A percentile compares a stretch with the other conserved stretches of the same genome.
These are phyloP conservation scores for Thripadectes ignobilis DNA, from an alignment of 2,797 vertebrate genomes.

Conservation along the genomic window DNA sequence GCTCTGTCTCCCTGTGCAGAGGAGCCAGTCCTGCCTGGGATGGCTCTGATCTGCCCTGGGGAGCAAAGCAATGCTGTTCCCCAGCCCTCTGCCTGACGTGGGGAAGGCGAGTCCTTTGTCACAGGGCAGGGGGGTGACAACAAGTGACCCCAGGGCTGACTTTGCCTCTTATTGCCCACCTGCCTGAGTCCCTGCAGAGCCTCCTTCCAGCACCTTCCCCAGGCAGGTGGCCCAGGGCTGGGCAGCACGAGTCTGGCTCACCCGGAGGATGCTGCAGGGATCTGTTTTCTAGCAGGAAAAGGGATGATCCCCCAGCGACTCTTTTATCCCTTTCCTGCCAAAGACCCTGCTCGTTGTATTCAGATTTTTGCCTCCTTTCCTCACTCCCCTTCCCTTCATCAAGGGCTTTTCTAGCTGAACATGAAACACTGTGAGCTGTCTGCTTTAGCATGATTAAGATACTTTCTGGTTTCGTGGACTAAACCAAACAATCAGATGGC, in stretches of 20 bases:
- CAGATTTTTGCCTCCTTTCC: neutral
- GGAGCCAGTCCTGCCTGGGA: neutral
- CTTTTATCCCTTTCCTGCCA: neutral
- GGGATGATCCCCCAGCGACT: neutral
- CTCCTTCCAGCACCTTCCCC: neutral
- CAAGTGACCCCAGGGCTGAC: fast-evolving
- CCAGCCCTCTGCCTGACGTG: fast-evolving
- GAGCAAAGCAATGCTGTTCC: neutral
- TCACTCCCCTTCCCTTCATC: neutral
- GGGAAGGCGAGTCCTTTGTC: neutral
- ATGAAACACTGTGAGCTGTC: neutral
- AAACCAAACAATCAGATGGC: neutral
- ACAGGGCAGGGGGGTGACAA: neutral
- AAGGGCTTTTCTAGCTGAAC: neutral
- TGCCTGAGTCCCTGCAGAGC: neutral
- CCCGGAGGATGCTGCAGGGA: neutral
- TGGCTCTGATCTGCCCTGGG: neutral
- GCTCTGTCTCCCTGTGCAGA: neutral
- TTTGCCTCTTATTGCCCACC: neutral
- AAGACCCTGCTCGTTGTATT: neutral
- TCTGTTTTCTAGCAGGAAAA: neutral
- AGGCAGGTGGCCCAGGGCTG: neutral
- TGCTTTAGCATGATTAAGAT: neutral
- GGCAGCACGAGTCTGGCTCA: neutral
- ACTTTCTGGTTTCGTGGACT: neutral